A percentile compares a stretch with the other conserved stretches of the same genome.
Evolutionary conservation across 2,113 vertebrate genomes (phyloP).

Genomic region (Orycteropus afer): DNA sequence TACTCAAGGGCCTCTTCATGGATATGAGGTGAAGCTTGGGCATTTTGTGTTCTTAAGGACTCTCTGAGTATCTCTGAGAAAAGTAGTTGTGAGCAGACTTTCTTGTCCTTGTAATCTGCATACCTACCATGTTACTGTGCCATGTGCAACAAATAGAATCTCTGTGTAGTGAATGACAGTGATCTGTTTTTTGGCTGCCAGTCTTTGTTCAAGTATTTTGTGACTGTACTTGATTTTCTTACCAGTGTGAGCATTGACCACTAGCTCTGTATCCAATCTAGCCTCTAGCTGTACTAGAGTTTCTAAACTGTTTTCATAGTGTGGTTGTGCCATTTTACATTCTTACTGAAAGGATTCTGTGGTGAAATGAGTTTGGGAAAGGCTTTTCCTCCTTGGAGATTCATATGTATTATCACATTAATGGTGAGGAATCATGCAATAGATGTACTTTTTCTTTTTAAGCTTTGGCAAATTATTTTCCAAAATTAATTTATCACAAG

Average conservation of each 20-base stretch:
- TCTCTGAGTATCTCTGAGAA: not conserved
- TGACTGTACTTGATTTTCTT: not conserved
- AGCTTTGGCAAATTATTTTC: not conserved
- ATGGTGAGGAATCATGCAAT: not conserved
- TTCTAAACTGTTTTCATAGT: not conserved
- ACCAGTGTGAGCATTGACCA: not conserved
- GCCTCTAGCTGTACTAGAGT: not conserved
- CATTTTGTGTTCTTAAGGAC: not conserved
- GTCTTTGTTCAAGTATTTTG: not conserved
- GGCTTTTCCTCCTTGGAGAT: not conserved
- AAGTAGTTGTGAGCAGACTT: not conserved
- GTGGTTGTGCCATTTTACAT: not conserved
- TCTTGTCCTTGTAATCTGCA: not conserved
- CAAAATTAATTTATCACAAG: not conserved
- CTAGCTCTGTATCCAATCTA: not conserved
- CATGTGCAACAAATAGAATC: not conserved
- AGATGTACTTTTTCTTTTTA: slow-evolving; percentile 1
- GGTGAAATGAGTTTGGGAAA: not conserved
- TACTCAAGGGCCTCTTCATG: not conserved
- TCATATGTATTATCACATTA: not conserved
- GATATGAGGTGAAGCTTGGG: rapidly evolving
- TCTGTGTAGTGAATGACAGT: not conserved
- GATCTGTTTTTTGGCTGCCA: not conserved
- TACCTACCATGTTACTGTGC: not conserved
- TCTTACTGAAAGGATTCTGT: not conserved